phyloP scores from a whole-genome alignment of 1,140 invertebrate species.

The Cardiocondyla obscurior region DNA sequence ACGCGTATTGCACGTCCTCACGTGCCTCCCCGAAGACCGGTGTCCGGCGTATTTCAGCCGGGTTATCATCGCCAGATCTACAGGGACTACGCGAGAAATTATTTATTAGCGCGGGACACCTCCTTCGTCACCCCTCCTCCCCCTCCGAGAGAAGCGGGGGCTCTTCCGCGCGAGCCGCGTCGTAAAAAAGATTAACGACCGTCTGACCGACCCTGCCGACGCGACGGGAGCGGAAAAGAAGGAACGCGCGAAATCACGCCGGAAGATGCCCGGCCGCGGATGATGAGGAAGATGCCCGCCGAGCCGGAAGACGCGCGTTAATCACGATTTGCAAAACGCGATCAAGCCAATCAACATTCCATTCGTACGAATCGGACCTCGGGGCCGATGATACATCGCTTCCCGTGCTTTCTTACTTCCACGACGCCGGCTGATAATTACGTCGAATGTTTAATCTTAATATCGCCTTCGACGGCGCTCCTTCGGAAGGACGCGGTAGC shows the following conservation, averaged over 20 bases:
- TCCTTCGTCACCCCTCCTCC: conserved; percentile 82
- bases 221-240: conserved; percentile 32
- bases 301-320: conserved; percentile 40
- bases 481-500: background rate
- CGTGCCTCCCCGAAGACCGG: conserved; percentile 70
- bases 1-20: conserved; percentile 39
- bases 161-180: conserved; percentile 76
- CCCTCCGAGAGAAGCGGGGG: conserved; percentile 69
- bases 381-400: conserved; percentile 12
- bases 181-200: conserved; percentile 83
- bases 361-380: conserved; percentile 7
- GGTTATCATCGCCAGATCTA: conserved; percentile 84
- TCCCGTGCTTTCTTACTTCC: background rate
- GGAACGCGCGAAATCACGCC: conserved; percentile 58
- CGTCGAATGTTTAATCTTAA: background rate
- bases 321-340: conserved; percentile 57
- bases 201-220: conserved; percentile 71
- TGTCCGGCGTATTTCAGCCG: conserved; percentile 80
- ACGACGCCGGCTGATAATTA: background rate
- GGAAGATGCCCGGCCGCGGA: conserved; percentile 39
- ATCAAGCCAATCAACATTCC: conserved; percentile 51
- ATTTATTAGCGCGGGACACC: conserved; percentile 83
- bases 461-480: background rate
- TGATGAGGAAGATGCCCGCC: conserved; percentile 26
- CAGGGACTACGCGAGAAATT: conserved; percentile 83